Evolutionary conservation across 2,888 invertebrate genomes (phyloP).

Genomic region (Heliothis peltigera): DNA sequence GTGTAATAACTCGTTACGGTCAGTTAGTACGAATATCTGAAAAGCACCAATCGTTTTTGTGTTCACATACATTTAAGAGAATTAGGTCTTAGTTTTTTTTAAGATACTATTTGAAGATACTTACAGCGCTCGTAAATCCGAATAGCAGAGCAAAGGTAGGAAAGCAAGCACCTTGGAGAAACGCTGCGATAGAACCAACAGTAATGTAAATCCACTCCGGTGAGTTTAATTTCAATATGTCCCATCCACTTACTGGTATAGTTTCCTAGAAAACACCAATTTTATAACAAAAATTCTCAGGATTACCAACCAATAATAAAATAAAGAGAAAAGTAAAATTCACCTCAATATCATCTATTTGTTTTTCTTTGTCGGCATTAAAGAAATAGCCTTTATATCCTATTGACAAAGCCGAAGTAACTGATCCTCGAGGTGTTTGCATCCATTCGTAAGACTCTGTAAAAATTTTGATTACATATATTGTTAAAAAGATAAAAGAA

Average conservation of each 20-base stretch:
- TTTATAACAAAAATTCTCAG: neutral
- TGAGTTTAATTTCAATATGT: conserved; percentile 90
- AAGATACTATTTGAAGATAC: conserved; percentile 44
- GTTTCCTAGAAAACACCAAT: conserved; percentile 65
- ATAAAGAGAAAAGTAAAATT: neutral
- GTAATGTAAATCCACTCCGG: conserved; percentile 91
- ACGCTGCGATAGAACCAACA: conserved; percentile 90
- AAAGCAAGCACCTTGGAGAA: conserved; percentile 91
- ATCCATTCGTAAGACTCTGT: conserved; percentile 85
- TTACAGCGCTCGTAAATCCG: conserved; percentile 91
- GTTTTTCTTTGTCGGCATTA: conserved; percentile 74
- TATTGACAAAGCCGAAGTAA: conserved; percentile 81
- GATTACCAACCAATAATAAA: neutral
- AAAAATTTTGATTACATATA: neutral
- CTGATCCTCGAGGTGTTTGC: conserved; percentile 80
- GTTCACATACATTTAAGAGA: neutral
- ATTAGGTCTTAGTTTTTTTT: neutral
- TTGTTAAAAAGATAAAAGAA: too few species aligned
- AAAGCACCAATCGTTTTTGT: conserved; percentile 48
- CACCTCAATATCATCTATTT: conserved; percentile 81
- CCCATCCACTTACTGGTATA: conserved; percentile 79
- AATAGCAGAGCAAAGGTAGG: conserved; percentile 92
- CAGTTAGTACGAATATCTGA: conserved; percentile 90
- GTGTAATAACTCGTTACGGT: conserved; percentile 87
- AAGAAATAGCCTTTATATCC: conserved; percentile 79